Percentiles rank a stretch among this genome's conserved stretches.
Conservation (phyloP, 2,113 vertebrate genomes). For the Austrofundulus limnaeus region DNA sequence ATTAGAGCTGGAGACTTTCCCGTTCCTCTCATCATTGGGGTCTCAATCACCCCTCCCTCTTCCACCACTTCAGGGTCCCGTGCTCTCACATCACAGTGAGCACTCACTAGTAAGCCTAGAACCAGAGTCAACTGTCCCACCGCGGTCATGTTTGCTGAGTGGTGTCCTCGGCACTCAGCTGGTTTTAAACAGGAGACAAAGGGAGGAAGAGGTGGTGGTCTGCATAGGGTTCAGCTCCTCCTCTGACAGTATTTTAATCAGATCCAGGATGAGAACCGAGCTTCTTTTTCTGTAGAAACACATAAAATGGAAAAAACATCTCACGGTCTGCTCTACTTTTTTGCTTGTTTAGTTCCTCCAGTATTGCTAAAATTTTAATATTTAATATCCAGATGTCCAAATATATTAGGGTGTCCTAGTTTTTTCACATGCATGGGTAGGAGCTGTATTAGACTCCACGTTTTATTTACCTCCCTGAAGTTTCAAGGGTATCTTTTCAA, state of each 20-base stretch:
- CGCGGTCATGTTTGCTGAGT: slow-evolving; percentile 50
- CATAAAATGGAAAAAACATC: too few relatives aligned
- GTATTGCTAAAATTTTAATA: too few relatives aligned
- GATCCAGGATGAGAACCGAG: neutral
- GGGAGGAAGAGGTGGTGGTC: neutral
- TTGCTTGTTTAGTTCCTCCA: too few relatives aligned
- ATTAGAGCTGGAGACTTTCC: too few relatives aligned
- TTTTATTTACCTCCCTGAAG: too few relatives aligned
- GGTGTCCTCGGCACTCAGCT: slow-evolving; percentile 15
- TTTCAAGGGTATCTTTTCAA: too few relatives aligned
- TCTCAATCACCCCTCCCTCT: neutral
- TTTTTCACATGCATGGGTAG: too few relatives aligned
- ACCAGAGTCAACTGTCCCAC: slow-evolving; percentile 62
- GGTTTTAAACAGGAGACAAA: slow-evolving; percentile 31
- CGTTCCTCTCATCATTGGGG: slow-evolving; percentile 7
- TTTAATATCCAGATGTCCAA: too few relatives aligned
- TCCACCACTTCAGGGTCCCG: slow-evolving; percentile 69
- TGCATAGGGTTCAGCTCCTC: neutral
- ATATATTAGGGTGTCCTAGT: too few relatives aligned
- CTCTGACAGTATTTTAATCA: neutral
- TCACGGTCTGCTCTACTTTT: too few relatives aligned
- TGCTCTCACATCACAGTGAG: slow-evolving; percentile 68
- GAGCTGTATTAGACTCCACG: too few relatives aligned
- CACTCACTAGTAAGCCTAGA: slow-evolving; percentile 69
- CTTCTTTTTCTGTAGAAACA: neutral